Base-by-base conservation (phyloP, 2,888 invertebrate species). In the Frankliniella fusca region DNA sequence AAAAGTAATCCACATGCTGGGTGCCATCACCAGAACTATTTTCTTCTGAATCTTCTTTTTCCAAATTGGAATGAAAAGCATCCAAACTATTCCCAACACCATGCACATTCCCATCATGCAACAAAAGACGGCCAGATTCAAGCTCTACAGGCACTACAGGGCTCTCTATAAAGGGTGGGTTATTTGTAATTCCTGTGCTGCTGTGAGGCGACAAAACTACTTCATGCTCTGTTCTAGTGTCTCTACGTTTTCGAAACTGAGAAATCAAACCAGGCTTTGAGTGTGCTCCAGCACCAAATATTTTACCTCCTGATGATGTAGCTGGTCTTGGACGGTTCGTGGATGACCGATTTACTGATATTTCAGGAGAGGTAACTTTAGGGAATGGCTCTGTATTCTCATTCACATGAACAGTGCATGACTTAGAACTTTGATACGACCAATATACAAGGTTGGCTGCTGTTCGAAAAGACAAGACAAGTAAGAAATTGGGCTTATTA, bases 371-470 rank as follows among this genome's bases (percentile, higher is more conserved):
- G 12, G 70, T 27, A 23, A 76, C 70, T 76, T 76, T 76, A 23
- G 70, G 27, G n/a, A 61, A 20, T 11, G 70, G 27, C 27, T 76
- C 70, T 10, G 12, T 27, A 84, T 80, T 84, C 83, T 84, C 85
- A 81, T 85, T 94, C 85, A 95, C 95, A 87, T 95, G 90, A 86
- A 95, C 95, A 87, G 94, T 93, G 90, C 95, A 95, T 83, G 94
- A 93, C 88, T 94, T 94, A 85, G 94, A 91, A 86, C 93, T 93
- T 89, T 94, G 93, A 90, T 94, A 94, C 88, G 95, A 94, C 94
- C 94, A 95, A 89, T 94, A 94, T 86, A 95, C 91, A 86, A 94
- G 91, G 89, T 94, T 94, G 86, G 94, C 94, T 85, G 93, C 95
- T 95, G 91, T 20, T 89, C 88, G n/a, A 85, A 83, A 83, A 83